Percentiles rank a stretch among this genome's conserved stretches.
phyloP scores from a whole-genome alignment of 2,113 vertebrate genomes.

The Lonchura striata region DNA sequence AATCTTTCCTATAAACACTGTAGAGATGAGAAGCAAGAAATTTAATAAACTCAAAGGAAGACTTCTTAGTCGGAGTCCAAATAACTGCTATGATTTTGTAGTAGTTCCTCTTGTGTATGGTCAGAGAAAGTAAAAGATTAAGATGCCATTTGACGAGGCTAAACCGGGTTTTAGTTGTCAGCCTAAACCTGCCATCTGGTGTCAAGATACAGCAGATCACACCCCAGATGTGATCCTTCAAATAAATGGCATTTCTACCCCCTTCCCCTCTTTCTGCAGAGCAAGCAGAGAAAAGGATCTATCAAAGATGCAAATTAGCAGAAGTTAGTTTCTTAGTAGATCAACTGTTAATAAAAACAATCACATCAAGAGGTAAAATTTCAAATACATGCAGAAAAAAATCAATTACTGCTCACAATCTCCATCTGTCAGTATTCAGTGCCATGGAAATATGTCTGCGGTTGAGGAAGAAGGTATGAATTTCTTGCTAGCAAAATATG shows the following conservation, averaged over 20 bases:
- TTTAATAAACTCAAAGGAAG: constrained; percentile 35
- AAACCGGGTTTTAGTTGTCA: constrained; percentile 64
- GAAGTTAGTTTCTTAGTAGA: constrained; percentile 41
- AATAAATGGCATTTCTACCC: constrained; percentile 61
- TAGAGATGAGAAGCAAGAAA: constrained; percentile 38
- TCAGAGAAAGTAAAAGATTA: constrained; percentile 47
- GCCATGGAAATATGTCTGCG: constrained; percentile 43
- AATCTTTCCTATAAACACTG: constrained; percentile 73
- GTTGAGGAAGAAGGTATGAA: constrained; percentile 59
- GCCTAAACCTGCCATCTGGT: constrained; percentile 80
- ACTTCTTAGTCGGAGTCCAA: not conserved
- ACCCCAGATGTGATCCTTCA: constrained; percentile 73
- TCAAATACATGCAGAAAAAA: constrained; percentile 7
- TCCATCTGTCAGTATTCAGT: constrained; percentile 28
- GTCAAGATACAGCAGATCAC: constrained; percentile 74
- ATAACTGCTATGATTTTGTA: constrained; percentile 73
- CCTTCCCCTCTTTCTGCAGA: not conserved
- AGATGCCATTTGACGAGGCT: constrained; percentile 60
- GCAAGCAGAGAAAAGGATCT: not conserved
- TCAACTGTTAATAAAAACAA: constrained; percentile 48
- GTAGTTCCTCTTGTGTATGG: constrained; percentile 52
- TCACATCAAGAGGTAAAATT: constrained; percentile 52
- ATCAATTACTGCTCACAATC: not conserved
- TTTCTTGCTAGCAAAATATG: constrained; percentile 56
- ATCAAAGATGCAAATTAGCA: constrained; percentile 58